Base-by-base conservation (phyloP, 2,797 vertebrate genomes). In the Characodon lateralis region DNA sequence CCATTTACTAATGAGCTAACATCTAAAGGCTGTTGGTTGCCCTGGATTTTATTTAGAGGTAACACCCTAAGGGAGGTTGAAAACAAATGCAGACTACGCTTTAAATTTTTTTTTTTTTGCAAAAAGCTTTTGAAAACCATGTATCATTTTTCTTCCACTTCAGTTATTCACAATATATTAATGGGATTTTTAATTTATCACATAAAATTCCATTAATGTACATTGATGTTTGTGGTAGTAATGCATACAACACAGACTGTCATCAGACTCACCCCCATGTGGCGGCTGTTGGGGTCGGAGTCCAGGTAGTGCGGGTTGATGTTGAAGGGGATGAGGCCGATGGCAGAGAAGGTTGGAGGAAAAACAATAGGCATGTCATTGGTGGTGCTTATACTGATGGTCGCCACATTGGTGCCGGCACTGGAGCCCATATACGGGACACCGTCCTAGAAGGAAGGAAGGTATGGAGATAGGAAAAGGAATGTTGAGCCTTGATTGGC, bases 291-390 rank as follows among this genome's bases (percentile, higher is more conserved):
- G 65, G 85, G 83, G 80, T 97, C 95, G 7, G 94, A 14, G 74
- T 98, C 97, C 89, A 96, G 88, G 89, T 94, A 98, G 91, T 98
- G 97, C 0, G 96, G 97, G 87, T 97, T 98, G 82, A 98, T 97
- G 91, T 97, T 98, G 90, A 98, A 98, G 78, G 97, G 96, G 58
- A 97, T 94, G 78, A 98, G 94, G 78, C 94, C 95, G 41, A 97
- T 93, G 83, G 96, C 96, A 22, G 90, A 56, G 82, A 97, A 94
- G 73, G 95, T 94, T 31, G 96, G 96, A 2, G 96, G 97, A 84
- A 87, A 97, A 82, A 97, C 96, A 78, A 97, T 96, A 77, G 97
- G 97, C 96, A 97, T 97, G 93, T 98, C 96, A 71, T 97, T 98
- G 86, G 96, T 97, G 83, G 96, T 97, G 89, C 83, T 95, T 89